Conservation (phyloP, 2,888 invertebrate genomes). For the Penaeus monodon region DNA sequence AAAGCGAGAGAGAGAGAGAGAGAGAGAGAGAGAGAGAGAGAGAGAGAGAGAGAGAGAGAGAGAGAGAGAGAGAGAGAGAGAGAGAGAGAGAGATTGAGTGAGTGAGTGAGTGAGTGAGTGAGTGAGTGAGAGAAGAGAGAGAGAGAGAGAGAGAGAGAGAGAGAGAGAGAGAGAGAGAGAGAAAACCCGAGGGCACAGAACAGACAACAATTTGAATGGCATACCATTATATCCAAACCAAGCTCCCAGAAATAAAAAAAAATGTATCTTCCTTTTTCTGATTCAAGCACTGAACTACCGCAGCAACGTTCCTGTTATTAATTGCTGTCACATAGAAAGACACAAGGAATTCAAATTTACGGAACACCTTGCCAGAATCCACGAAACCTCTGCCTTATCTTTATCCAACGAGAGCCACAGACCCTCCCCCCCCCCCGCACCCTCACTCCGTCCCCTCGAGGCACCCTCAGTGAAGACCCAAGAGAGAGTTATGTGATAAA, state of each 20-base stretch:
- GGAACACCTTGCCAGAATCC: too few relatives aligned
- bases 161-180: conserved; percentile 21
- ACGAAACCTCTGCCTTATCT: too few relatives aligned
- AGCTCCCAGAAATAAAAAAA: background rate
- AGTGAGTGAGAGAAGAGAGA: conserved; percentile 11
- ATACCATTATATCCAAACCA: conserved; percentile 9
- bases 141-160: conserved; percentile 25
- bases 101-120: conserved; percentile 14
- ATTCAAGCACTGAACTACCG: too few relatives aligned
- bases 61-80: background rate
- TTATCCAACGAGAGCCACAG: too few relatives aligned
- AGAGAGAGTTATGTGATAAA: too few relatives aligned
- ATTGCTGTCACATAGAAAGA: too few relatives aligned
- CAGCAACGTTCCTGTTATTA: too few relatives aligned
- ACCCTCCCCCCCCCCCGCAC: too few relatives aligned
- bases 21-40: background rate
- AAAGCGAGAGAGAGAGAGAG: too few relatives aligned
- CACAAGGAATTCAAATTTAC: too few relatives aligned
- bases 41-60: background rate
- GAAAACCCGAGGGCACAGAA: background rate
- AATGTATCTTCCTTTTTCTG: background rate
- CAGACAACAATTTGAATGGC: background rate
- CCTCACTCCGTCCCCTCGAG: too few relatives aligned
- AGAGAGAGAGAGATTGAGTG: background rate
- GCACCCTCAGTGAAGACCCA: too few relatives aligned